Evolutionary conservation across 2,113 vertebrate species (phyloP).

Genomic region (Brienomyrus longianalis): DNA sequence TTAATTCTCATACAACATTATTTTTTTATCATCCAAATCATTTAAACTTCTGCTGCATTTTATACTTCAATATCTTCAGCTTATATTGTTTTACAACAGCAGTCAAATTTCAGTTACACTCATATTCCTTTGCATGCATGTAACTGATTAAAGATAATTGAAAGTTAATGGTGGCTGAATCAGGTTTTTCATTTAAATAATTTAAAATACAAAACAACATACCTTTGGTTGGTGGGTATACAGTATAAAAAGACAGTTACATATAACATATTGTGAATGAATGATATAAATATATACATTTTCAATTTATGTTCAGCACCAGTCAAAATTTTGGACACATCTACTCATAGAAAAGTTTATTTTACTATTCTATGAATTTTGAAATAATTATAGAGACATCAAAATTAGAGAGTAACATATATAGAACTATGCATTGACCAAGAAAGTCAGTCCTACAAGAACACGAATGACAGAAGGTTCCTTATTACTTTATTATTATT

Average conservation of each 20-base stretch:
- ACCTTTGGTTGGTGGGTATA: background rate
- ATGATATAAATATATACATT: too few relatives aligned
- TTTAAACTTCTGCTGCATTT: background rate
- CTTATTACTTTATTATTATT: too few relatives aligned
- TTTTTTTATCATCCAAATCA: background rate
- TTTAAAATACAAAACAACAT: background rate
- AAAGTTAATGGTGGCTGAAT: background rate
- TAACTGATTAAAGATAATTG: background rate
- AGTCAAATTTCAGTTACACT: background rate
- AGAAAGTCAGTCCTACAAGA: background rate
- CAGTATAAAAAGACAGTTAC: background rate
- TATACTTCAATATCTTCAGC: background rate
- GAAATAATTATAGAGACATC: too few relatives aligned
- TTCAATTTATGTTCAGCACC: too few relatives aligned
- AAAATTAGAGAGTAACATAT: too few relatives aligned
- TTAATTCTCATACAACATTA: background rate
- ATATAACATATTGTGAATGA: too few relatives aligned
- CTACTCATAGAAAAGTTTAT: too few relatives aligned
- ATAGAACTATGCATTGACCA: too few relatives aligned
- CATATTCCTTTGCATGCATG: background rate
- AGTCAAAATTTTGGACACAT: too few relatives aligned
- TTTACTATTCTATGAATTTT: too few relatives aligned
- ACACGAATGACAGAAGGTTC: too few relatives aligned
- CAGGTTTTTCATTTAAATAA: background rate
- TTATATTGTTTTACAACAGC: background rate